Conservation (phyloP, 2,113 vertebrate species). For the Pterocles burchelli region DNA sequence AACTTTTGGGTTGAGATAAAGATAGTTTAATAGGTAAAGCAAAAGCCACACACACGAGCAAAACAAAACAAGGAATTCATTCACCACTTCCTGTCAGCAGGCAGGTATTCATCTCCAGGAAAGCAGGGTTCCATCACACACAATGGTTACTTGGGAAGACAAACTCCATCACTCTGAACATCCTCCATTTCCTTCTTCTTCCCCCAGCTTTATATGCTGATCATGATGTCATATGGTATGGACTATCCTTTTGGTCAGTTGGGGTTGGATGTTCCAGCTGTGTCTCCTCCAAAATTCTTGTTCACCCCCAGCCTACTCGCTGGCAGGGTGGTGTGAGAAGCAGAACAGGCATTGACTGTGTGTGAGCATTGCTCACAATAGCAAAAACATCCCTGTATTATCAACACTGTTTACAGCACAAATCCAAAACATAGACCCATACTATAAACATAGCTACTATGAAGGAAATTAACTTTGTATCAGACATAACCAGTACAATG, state of each 20-base stretch:
- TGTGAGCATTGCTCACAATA: background rate
- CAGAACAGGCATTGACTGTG: background rate
- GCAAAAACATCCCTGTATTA: background rate
- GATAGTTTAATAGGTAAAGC: background rate
- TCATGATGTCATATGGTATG: too few species aligned
- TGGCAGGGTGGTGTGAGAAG: background rate
- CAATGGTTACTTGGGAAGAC: too few species aligned
- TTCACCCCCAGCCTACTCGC: background rate
- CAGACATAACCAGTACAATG: too few species aligned
- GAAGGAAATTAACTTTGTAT: background rate
- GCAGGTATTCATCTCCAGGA: background rate
- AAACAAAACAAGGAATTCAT: background rate
- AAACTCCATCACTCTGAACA: too few species aligned
- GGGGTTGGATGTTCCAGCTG: too few species aligned
- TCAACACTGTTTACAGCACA: background rate
- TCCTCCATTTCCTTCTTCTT: too few species aligned
- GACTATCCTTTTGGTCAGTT: too few species aligned
- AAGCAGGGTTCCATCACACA: background rate
- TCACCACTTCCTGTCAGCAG: background rate
- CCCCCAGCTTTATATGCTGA: too few species aligned
- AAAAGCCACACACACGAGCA: background rate
- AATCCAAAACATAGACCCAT: background rate
- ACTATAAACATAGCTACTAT: background rate
- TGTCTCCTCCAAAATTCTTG: background rate
- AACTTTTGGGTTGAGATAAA: too few species aligned